These are phyloP conservation scores for Chionomys nivalis DNA, from an alignment of 2,113 vertebrate genomes.

Conservation along the genomic window DNA sequence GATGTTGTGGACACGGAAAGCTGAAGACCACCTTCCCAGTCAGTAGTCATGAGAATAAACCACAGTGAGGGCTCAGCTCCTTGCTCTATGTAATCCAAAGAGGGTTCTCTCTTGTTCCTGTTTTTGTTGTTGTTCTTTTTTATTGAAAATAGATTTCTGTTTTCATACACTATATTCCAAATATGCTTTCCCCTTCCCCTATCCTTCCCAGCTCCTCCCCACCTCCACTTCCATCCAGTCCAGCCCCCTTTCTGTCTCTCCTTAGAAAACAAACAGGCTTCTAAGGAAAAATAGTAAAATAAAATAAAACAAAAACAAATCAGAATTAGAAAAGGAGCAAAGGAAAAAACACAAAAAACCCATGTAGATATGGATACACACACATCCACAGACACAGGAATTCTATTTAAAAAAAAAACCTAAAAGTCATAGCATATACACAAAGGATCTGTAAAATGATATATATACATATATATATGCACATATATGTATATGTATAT, in stretches of 20 bases:
- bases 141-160: not conserved
- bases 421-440: not conserved
- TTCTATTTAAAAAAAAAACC: not conserved
- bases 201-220: not conserved
- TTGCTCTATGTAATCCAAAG: not conserved
- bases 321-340: not conserved
- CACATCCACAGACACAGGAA: too few relatives aligned
- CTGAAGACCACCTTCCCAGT: not conserved
- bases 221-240: not conserved
- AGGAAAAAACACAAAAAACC: not conserved
- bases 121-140: not conserved
- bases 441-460: not conserved
- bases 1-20: conserved; percentile 25
- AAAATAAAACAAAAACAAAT: not conserved
- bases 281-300: not conserved
- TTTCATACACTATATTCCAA: not conserved
- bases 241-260: not conserved
- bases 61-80: not conserved
- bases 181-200: not conserved
- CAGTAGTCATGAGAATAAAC: not conserved
- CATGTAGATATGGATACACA: not conserved
- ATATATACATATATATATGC: fast-evolving
- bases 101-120: not conserved
- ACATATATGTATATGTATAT: too few relatives aligned
- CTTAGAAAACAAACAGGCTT: not conserved